phyloP scores from a whole-genome alignment of 2,113 vertebrate genomes.

The Garra rufa region DNA sequence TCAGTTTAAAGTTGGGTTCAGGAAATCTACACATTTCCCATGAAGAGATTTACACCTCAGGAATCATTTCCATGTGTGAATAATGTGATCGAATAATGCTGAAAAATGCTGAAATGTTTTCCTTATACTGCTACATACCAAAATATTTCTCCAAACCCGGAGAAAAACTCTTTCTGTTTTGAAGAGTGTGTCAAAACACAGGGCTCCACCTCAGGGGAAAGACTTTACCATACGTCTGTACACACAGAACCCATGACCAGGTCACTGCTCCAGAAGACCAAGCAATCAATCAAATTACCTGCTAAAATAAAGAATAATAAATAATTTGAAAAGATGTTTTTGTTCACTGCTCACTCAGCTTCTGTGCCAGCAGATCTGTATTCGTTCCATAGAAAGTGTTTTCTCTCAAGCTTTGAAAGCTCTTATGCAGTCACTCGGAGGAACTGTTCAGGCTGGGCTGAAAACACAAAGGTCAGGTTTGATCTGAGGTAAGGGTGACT shows the following conservation, averaged over 20 bases:
- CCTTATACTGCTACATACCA: slow-evolving; percentile 45
- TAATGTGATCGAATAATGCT: slow-evolving; percentile 44
- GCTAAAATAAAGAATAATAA: slow-evolving; percentile 41
- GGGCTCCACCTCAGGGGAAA: slow-evolving; percentile 44
- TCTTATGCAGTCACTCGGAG: background rate
- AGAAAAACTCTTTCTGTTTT: slow-evolving; percentile 56
- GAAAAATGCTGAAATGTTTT: slow-evolving; percentile 48
- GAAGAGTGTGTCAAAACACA: slow-evolving; percentile 52
- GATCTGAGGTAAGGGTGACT: background rate
- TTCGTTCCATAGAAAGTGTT: slow-evolving; percentile 35
- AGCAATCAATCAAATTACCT: slow-evolving; percentile 48
- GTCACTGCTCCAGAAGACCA: slow-evolving; percentile 32
- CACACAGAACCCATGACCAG: slow-evolving; percentile 33
- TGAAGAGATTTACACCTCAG: slow-evolving; percentile 63
- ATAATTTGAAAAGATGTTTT: slow-evolving; percentile 46
- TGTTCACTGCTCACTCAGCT: slow-evolving; percentile 26
- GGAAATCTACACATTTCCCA: slow-evolving; percentile 63
- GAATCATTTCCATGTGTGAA: slow-evolving; percentile 67
- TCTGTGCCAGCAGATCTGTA: slow-evolving; percentile 45
- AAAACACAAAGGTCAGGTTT: slow-evolving; percentile 32
- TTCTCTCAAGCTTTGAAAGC: slow-evolving; percentile 24
- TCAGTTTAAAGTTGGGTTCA: slow-evolving; percentile 59
- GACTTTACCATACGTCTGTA: slow-evolving; percentile 32
- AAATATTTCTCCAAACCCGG: slow-evolving; percentile 55
- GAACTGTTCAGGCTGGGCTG: slow-evolving; percentile 15